Conservation (phyloP, 2,113 vertebrate genomes). For the Sialia sialis region DNA sequence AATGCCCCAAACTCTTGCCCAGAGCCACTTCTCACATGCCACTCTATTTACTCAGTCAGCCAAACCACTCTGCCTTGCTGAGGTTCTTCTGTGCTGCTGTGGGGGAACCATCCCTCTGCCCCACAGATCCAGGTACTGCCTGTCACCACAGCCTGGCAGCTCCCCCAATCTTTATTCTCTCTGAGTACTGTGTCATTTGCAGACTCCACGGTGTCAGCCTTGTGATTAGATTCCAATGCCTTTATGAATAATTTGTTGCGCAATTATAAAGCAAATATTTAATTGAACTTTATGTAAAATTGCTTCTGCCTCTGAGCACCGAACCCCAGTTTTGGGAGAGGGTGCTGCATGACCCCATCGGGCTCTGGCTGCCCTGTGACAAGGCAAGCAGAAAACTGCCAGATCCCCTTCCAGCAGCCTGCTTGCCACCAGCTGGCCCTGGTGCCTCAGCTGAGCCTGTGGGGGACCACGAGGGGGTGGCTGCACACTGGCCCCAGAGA, state of each 20-base stretch:
- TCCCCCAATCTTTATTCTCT: conserved; percentile 40
- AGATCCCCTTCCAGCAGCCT: not conserved
- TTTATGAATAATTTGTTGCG: conserved; percentile 70
- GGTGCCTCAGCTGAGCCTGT: not conserved
- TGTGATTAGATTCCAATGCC: conserved; percentile 57
- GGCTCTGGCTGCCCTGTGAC: not conserved
- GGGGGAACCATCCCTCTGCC: not conserved
- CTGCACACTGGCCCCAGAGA: not conserved
- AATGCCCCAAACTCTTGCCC: not conserved
- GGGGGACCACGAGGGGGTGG: not conserved
- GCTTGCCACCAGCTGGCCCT: not conserved
- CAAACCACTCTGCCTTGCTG: not conserved
- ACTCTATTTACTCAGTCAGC: not conserved
- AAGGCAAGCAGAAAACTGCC: not conserved
- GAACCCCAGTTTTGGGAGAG: not conserved
- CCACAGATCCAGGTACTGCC: not conserved
- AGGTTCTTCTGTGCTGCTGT: not conserved
- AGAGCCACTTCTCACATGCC: not conserved
- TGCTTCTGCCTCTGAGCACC: conserved; percentile 37
- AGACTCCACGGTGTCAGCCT: conserved; percentile 36
- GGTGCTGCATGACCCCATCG: rapidly evolving
- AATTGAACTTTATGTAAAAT: conserved; percentile 68
- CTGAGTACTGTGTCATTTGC: conserved; percentile 38
- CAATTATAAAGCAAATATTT: conserved; percentile 73
- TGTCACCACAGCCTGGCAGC: not conserved